phyloP scores from a whole-genome alignment of 2,888 invertebrate genomes.

The Archaeoteleia sp. region DNA sequence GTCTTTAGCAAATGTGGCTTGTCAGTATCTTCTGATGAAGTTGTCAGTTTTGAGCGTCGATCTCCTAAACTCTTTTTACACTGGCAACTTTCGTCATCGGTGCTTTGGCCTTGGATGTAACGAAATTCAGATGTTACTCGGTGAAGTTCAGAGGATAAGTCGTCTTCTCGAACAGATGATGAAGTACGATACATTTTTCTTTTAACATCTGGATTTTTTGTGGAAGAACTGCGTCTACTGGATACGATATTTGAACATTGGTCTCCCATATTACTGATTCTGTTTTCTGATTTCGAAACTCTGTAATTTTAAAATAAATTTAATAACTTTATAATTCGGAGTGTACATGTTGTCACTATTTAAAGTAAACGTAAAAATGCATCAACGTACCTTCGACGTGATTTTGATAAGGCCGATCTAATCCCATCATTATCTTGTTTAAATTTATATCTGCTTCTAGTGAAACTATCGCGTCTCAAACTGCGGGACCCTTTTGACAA shows the following conservation, averaged over 20 bases:
- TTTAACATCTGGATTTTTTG: conserved; percentile 37
- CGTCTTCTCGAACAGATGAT: conserved; percentile 39
- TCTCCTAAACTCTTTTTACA: conserved; percentile 54
- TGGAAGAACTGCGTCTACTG: conserved; percentile 56
- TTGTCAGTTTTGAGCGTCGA: conserved; percentile 62
- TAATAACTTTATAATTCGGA: not conserved
- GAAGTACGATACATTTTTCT: conserved; percentile 51
- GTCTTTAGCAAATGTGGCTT: conserved; percentile 14
- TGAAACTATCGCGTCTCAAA: conserved; percentile 67
- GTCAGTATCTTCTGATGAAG: conserved; percentile 67
- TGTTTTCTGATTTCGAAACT: conserved; percentile 68
- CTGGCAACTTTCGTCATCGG: conserved; percentile 65
- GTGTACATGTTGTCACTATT: too few relatives aligned
- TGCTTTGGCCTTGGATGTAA: conserved; percentile 59
- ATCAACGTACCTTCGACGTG: conserved; percentile 64
- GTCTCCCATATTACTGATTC: conserved; percentile 63
- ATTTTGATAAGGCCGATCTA: conserved; percentile 56
- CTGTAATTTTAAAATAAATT: conserved; percentile 14
- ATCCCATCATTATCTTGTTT: conserved; percentile 63
- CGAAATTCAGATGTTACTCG: conserved; percentile 28
- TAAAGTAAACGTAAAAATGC: not conserved
- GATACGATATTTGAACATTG: conserved; percentile 64
- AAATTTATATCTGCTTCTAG: conserved; percentile 58
- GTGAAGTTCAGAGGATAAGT: conserved; percentile 34
- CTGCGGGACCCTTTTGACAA: conserved; percentile 68